A percentile compares a stretch with the other conserved stretches of the same genome.
Evolutionary conservation across 2,888 invertebrate species (phyloP).

Genomic region (Oscheius myriophilus): DNA sequence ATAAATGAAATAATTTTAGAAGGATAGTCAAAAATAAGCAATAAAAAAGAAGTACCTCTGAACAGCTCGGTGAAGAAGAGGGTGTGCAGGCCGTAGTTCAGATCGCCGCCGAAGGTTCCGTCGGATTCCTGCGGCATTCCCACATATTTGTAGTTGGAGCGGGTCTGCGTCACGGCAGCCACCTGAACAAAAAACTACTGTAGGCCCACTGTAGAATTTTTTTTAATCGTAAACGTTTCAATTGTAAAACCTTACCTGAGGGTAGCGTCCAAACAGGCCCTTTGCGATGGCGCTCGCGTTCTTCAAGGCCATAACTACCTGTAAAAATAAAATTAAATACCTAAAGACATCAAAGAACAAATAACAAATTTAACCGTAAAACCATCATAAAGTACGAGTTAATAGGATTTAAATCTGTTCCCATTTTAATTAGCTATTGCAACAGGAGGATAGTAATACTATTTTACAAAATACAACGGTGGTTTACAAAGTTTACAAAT

Average conservation of each 20-base stretch:
- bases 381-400: neutral
- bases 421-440: too few relatives aligned
- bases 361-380: neutral
- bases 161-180: conserved; percentile 31
- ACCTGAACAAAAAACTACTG: neutral
- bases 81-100: conserved; percentile 61
- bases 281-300: conserved; percentile 42
- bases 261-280: conserved; percentile 41
- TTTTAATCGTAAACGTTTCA: neutral
- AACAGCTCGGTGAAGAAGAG: conserved; percentile 67
- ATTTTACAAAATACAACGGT: too few relatives aligned
- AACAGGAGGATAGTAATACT: too few relatives aligned
- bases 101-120: conserved; percentile 63
- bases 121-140: conserved; percentile 63
- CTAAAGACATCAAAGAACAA: neutral
- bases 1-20: neutral
- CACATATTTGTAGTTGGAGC: conserved; percentile 61
- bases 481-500: too few relatives aligned
- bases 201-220: neutral
- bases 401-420: too few relatives aligned
- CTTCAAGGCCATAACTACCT: conserved; percentile 47
- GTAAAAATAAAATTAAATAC: neutral
- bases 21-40: conserved; percentile 1
- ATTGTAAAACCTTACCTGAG: conserved; percentile 16
- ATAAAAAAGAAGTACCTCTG: conserved; percentile 48